phyloP scores from a whole-genome alignment of 2,113 vertebrate species.

The Helogale parvula region DNA sequence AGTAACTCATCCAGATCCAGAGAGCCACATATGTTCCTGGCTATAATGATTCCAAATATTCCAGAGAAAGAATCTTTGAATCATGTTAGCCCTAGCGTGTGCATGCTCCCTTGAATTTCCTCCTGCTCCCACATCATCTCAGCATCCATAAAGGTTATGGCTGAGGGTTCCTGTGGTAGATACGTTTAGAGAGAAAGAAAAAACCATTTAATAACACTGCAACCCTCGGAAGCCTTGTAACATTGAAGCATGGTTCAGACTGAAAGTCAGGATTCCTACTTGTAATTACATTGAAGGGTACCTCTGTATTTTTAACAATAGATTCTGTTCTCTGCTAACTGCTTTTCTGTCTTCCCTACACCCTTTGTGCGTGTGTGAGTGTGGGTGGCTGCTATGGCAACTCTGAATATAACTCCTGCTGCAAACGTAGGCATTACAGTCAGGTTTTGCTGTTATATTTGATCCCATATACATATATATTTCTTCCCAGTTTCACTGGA shows the following conservation, averaged over 20 bases:
- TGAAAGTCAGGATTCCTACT: constrained; percentile 26
- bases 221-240: not conserved
- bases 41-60: not conserved
- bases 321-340: constrained; percentile 65
- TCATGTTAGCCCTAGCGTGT: not conserved
- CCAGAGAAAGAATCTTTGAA: not conserved
- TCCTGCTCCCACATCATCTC: not conserved
- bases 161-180: not conserved
- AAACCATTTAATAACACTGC: not conserved
- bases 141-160: not conserved
- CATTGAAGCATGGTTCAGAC: not conserved
- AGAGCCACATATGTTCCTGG: not conserved
- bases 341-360: constrained; percentile 49
- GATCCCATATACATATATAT: constrained; percentile 67
- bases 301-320: constrained; percentile 83
- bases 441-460: constrained; percentile 71
- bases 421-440: constrained; percentile 69
- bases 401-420: constrained; percentile 79
- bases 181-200: not conserved
- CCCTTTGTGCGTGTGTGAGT: constrained; percentile 62
- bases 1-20: not conserved
- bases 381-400: constrained; percentile 89
- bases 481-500: constrained; percentile 59
- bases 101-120: not conserved
- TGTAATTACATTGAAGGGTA: constrained; percentile 55